phyloP scores from a whole-genome alignment of 2,888 invertebrate genomes.

The Melipona bicolor region DNA sequence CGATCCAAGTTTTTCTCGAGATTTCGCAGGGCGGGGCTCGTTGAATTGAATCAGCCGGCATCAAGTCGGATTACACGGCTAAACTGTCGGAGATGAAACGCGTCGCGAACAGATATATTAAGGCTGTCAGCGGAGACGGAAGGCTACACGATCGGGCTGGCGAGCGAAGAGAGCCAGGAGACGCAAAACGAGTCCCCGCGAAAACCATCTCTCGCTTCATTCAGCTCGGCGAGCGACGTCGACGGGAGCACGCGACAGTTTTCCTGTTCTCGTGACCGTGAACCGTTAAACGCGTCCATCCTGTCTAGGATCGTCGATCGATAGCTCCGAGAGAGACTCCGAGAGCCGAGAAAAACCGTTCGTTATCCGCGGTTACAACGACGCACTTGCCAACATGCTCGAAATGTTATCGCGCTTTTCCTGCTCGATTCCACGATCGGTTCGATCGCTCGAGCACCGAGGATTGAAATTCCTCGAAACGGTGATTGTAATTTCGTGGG shows the following conservation, averaged over 20 bases:
- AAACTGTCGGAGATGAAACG: slow-evolving; percentile 49
- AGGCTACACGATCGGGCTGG: slow-evolving; percentile 55
- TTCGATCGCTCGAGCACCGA: background rate
- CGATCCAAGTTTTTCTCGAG: slow-evolving; percentile 24
- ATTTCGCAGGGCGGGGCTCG: slow-evolving; percentile 22
- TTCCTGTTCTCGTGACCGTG: slow-evolving; percentile 62
- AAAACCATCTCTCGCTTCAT: slow-evolving; percentile 53
- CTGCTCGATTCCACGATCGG: background rate
- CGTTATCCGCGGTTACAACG: slow-evolving; percentile 23
- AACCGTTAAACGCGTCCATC: slow-evolving; percentile 65
- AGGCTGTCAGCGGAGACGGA: slow-evolving; percentile 52
- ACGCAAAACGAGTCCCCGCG: slow-evolving; percentile 61
- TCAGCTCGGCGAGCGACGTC: slow-evolving; percentile 44
- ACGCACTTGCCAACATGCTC: no score
- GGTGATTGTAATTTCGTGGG: background rate
- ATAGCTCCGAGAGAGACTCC: slow-evolving; percentile 32
- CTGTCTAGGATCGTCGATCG: slow-evolving; percentile 56
- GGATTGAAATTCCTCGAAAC: background rate
- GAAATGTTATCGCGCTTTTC: background rate
- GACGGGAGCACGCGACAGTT: slow-evolving; percentile 61
- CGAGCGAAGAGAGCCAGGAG: slow-evolving; percentile 43
- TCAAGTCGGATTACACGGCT: slow-evolving; percentile 58
- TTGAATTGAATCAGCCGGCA: slow-evolving; percentile 59
- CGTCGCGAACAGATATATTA: slow-evolving; percentile 56
- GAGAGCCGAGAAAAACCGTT: slow-evolving; percentile 45